Conservation (phyloP, 2,113 vertebrate species). For the Plecotus auritus region DNA sequence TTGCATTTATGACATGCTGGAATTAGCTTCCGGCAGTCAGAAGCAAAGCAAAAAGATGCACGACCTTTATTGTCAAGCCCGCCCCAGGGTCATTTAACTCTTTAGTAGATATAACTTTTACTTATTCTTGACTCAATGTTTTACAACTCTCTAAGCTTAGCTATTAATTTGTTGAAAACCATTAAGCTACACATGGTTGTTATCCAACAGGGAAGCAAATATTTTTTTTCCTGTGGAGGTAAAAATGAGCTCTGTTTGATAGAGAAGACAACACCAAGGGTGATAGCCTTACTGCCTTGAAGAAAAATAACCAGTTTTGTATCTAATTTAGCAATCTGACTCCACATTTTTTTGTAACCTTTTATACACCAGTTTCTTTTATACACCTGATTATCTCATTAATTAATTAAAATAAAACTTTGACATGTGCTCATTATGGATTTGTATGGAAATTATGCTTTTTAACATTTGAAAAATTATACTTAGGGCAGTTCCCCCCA, state of each 20-base stretch:
- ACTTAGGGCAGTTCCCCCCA: neutral
- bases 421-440: neutral
- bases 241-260: neutral
- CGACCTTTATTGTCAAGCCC: neutral
- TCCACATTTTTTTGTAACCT: neutral
- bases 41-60: neutral
- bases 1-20: too few relatives aligned
- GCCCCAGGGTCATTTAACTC: neutral
- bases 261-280: neutral
- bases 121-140: neutral
- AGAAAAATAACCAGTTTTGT: neutral
- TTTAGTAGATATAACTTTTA: neutral
- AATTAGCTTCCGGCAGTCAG: neutral
- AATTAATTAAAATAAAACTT: neutral
- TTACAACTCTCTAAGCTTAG: neutral
- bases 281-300: neutral
- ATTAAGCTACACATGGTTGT: neutral
- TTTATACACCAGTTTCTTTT: neutral
- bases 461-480: neutral
- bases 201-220: neutral
- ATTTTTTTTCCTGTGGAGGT: neutral
- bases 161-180: neutral
- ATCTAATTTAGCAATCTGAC: neutral
- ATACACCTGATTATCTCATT: neutral
- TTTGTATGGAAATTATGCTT: neutral